A percentile compares a stretch with the other conserved stretches of the same genome.
Evolutionary conservation across 2,888 invertebrate genomes (phyloP).

Genomic region (Pseudococcus viburni): DNA sequence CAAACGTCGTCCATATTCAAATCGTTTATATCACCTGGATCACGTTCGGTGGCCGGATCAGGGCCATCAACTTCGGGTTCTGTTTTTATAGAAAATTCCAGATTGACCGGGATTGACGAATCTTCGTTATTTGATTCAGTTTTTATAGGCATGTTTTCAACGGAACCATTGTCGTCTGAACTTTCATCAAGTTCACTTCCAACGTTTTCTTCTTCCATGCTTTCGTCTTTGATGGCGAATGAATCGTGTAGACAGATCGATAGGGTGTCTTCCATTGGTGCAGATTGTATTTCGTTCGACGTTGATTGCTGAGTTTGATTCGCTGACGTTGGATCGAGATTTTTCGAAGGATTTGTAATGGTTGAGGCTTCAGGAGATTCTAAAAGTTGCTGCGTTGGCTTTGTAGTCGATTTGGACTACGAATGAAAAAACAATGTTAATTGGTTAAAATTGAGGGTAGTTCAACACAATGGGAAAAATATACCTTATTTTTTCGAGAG

Average conservation of each 20-base stretch:
- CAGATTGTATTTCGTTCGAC: background rate
- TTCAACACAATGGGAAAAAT: background rate
- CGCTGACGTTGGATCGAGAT: background rate
- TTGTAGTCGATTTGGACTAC: background rate
- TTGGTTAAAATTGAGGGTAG: background rate
- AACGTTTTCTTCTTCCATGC: background rate
- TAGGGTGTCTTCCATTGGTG: background rate
- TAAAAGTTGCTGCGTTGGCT: background rate
- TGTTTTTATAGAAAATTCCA: slow-evolving; percentile 6
- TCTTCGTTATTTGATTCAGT: background rate
- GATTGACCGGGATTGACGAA: background rate
- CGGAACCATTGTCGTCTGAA: background rate
- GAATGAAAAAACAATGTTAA: background rate
- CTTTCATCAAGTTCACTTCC: slow-evolving; percentile 20
- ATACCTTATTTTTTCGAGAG: background rate
- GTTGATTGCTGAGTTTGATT: background rate
- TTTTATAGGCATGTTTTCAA: background rate
- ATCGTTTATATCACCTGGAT: background rate
- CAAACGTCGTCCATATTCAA: slow-evolving; percentile 32
- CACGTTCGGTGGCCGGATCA: background rate
- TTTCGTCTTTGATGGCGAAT: background rate
- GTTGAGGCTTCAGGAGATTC: background rate
- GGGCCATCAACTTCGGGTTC: slow-evolving; percentile 1
- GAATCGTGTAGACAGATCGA: background rate
- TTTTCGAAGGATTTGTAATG: background rate